Base-by-base conservation (phyloP, 2,797 vertebrate genomes). In the Sebastes vulpes region DNA sequence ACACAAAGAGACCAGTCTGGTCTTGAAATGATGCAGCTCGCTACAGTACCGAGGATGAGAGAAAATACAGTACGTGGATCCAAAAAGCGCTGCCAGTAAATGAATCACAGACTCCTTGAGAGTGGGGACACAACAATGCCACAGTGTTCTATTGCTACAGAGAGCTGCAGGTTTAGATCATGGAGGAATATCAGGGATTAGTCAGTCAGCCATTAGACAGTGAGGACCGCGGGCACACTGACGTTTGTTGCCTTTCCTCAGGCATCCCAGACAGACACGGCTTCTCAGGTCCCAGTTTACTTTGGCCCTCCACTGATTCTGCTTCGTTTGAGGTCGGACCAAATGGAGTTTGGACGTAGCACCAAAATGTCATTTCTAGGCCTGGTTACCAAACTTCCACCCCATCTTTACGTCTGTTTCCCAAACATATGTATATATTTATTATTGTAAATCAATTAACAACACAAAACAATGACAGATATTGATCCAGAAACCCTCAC, bases 121-220 rank as follows among this genome's bases (percentile, higher is more conserved):
- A 85, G 79, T 67, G 81, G 83, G 70, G 89, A 92, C 90, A 94
- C 94, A 93, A 94, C 94, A 94, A 95, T 93, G 88, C 87, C 75
- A 85, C 87, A 92, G 91, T 94, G 93, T 95, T 94, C 86, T 90
- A 63, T 83, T 84, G 89, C 87, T 86, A 72, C 72, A 75, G 83
- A 90, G 83, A 72, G 72, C 89, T 91, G 83, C 91, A 92, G 89
- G 93, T 94, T 94, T 95, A 93, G 89, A 94, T 94, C 93, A 94
- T 93, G 90, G 94, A 92, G 93, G 86, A 95, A 94, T 91, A 95
- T 94, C 77, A 82, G 77, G 90, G 81, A 90, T 94, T 93, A 93
- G 86, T 90, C 89, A 93, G 87, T 83, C 82, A 88, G 82, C 70
- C 68, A 57, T 89, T 87, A 82, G 90, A 92, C 83, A 90, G 91